phyloP scores from a whole-genome alignment of 2,888 invertebrate genomes.

The Megaustenia siamemsis region DNA sequence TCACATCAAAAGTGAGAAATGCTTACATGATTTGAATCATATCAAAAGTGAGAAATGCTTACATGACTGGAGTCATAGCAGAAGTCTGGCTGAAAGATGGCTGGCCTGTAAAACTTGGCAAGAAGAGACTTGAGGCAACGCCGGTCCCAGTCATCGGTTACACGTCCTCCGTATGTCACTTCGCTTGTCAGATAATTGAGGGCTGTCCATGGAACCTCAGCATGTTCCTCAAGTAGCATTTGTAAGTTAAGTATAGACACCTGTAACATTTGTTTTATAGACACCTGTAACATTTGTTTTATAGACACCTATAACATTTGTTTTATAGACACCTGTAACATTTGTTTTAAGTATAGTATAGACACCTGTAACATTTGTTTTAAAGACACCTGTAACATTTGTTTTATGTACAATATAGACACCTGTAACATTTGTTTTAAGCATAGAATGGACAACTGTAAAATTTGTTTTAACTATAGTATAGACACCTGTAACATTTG shows the following conservation, averaged over 20 bases:
- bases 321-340: neutral
- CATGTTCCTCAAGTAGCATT: constrained; percentile 73
- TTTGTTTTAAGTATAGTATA: constrained; percentile 73
- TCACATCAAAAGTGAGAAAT: no score
- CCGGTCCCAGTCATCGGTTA: constrained; percentile 80
- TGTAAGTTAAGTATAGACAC: constrained; percentile 78
- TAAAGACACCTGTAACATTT: no score
- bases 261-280: constrained; percentile 61
- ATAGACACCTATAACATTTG: no score
- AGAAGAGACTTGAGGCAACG: constrained; percentile 77
- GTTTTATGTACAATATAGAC: no score
- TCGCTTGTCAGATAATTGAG: constrained; percentile 78
- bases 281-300: no score
- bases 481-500: no score
- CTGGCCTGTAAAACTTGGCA: constrained; percentile 75
- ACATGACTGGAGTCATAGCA: constrained; percentile 62
- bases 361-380: constrained; percentile 72
- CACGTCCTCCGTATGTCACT: constrained; percentile 79
- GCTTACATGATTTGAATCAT: neutral
- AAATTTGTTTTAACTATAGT: neutral
- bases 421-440: constrained; percentile 60
- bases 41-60: neutral
- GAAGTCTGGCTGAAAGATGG: constrained; percentile 71
- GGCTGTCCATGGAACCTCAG: constrained; percentile 78
- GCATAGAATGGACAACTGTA: constrained; percentile 78